Evolutionary conservation across 1,140 invertebrate genomes (phyloP), one percentile per base, ranked within the genome.

Genomic region (Mactra quadrangularis): DNA sequence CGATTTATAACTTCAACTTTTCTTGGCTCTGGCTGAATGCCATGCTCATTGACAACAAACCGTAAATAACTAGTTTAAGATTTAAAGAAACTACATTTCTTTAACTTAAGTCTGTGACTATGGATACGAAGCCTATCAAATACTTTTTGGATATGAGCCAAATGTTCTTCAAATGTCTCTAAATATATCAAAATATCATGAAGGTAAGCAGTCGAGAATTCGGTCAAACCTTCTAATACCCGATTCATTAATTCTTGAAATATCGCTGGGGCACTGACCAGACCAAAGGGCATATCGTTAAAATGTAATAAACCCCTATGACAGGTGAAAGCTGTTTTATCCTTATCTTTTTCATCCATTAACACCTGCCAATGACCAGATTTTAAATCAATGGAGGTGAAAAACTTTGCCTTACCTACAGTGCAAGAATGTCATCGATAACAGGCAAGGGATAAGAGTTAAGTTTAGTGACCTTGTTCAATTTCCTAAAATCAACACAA

Each of bases 331-430:
- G 57, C 62, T 27, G 47, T 47, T 82, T 85, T 71, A 35, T 83
- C n/a, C n/a, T n/a, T n/a, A n/a, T n/a, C n/a, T n/a, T n/a, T n/a
- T n/a, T n/a, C n/a, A n/a, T n/a, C n/a, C n/a, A n/a, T n/a, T n/a
- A n/a, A n/a, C n/a, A n/a, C n/a, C n/a, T n/a, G n/a, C n/a, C n/a
- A n/a, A n/a, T n/a, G n/a, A n/a, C n/a, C n/a, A n/a, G n/a, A n/a
- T n/a, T n/a, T n/a, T n/a, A n/a, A n/a, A n/a, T n/a, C n/a, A n/a
- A 90, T 25, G 11, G 75, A 82, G 17, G 84, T 86, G 55, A 87
- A 88, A 57, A 72, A 87, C 19, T 68, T 70, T 2, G 82, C 55
- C 17, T 76, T 78, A 59, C 68, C 74, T 53, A 87, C 57, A 15
- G 70, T 55, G 17, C 71, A 77, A 15, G n/a, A n/a, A n/a, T n/a